Evolutionary conservation across 2,797 vertebrate species (phyloP).

Genomic region (Phataginus tetradactyla): DNA sequence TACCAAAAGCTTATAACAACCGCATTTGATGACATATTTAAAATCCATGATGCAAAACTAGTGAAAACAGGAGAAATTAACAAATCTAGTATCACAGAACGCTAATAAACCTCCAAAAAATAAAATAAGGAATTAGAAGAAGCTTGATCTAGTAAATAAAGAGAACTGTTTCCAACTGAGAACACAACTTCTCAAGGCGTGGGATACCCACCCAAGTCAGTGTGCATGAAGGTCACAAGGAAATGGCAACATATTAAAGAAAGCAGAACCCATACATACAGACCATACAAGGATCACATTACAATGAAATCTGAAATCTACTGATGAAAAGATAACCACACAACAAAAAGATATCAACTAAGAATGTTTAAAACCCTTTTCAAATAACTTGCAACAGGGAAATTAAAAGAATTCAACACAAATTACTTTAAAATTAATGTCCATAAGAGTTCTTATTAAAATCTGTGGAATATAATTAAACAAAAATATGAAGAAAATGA

Average conservation of each 20-base stretch:
- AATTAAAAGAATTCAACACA: not conserved
- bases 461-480: not conserved
- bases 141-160: not conserved
- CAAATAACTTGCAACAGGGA: not conserved
- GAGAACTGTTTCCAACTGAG: not conserved
- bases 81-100: not conserved
- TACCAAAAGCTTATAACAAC: not conserved
- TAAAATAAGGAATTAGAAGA: not conserved
- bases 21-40: not conserved
- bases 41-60: not conserved
- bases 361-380: not conserved
- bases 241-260: not conserved
- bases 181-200: not conserved
- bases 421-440: not conserved
- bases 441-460: not conserved
- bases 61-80: not conserved
- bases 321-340: not conserved
- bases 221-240: not conserved
- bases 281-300: not conserved
- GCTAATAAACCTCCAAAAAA: not conserved
- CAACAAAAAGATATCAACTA: not conserved
- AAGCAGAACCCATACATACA: not conserved
- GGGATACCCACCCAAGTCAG: not conserved
- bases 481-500: constrained; percentile 9
- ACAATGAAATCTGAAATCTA: not conserved